Evolutionary conservation across 1,140 invertebrate genomes (phyloP).

Genomic region (Euwallacea similis): DNA sequence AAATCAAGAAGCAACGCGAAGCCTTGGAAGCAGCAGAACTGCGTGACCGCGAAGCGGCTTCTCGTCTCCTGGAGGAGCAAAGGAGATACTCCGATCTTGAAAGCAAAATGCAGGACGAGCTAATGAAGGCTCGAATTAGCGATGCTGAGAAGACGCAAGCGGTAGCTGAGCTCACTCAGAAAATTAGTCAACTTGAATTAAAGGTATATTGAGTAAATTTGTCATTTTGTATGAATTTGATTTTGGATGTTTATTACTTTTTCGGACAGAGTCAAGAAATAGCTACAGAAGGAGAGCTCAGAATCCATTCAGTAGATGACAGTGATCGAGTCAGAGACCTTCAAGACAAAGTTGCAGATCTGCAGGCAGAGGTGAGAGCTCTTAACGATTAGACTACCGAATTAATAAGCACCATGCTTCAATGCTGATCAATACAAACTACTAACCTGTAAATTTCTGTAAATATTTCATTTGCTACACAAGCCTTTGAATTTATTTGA

Average conservation of each 20-base stretch:
- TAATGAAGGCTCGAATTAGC: slow-evolving; percentile 91
- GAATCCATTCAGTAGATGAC: slow-evolving; percentile 73
- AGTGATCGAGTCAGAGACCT: slow-evolving; percentile 83
- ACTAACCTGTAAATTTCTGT: slow-evolving; percentile 6
- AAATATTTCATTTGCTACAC: background rate
- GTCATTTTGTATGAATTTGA: background rate
- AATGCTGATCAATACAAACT: background rate
- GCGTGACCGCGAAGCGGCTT: slow-evolving; percentile 74
- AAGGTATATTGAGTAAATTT: slow-evolving; percentile 66
- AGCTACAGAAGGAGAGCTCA: slow-evolving; percentile 83
- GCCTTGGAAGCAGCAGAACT: slow-evolving; percentile 72
- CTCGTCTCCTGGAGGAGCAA: slow-evolving; percentile 81
- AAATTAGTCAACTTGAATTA: slow-evolving; percentile 90
- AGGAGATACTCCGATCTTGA: slow-evolving; percentile 83
- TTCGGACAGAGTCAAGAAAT: slow-evolving; percentile 83
- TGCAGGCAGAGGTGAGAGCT: slow-evolving; percentile 83
- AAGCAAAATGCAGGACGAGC: slow-evolving; percentile 90
- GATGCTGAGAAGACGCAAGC: slow-evolving; percentile 93
- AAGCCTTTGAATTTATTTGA: slow-evolving; percentile 16
- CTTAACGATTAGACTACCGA: background rate
- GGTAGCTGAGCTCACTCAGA: slow-evolving; percentile 92
- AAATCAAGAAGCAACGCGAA: slow-evolving; percentile 80
- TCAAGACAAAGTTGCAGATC: slow-evolving; percentile 86
- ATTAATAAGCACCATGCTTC: slow-evolving; percentile 18
- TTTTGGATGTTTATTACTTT: background rate